Percentiles rank a stretch among this genome's conserved stretches.
Evolutionary conservation across 2,797 vertebrate species (phyloP).

Genomic region (Lycodopsis pacificus): DNA sequence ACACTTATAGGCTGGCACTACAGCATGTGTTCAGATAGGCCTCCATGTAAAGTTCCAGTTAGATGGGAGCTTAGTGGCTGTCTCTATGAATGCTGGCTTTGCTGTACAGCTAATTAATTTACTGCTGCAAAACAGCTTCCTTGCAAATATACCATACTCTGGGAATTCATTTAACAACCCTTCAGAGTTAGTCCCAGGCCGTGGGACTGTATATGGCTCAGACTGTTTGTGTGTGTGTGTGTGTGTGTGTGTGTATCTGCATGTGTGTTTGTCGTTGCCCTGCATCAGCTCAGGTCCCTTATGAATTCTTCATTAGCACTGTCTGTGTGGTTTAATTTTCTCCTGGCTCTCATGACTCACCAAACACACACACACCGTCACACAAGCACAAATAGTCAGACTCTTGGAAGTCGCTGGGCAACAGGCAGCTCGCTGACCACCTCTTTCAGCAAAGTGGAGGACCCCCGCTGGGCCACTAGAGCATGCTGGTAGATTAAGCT

Average conservation of each 20-base stretch:
- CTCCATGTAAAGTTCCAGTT: constrained; percentile 21
- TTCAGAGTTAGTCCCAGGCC: constrained; percentile 39
- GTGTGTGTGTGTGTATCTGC: neutral
- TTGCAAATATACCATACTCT: constrained; percentile 45
- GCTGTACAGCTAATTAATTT: constrained; percentile 60
- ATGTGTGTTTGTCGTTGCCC: constrained; percentile 22
- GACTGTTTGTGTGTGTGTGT: constrained; percentile 3
- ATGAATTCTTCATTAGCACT: constrained; percentile 63
- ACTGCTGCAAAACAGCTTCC: constrained; percentile 53
- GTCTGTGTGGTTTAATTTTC: constrained; percentile 66
- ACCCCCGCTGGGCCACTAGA: constrained; percentile 59
- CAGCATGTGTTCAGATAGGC: constrained; percentile 31
- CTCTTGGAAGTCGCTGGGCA: constrained; percentile 59
- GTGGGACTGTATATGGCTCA: constrained; percentile 24
- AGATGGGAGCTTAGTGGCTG: constrained; percentile 50
- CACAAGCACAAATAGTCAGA: constrained; percentile 44
- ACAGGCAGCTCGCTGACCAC: constrained; percentile 55
- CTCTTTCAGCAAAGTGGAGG: constrained; percentile 60
- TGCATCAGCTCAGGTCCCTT: constrained; percentile 46
- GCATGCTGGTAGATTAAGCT: constrained; percentile 64
- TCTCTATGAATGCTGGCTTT: constrained; percentile 47
- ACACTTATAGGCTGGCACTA: constrained; percentile 7
- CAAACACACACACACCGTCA: constrained; percentile 37
- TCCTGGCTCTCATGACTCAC: constrained; percentile 57
- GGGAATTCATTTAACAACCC: constrained; percentile 54